A percentile compares a stretch with the other conserved stretches of the same genome.
Evolutionary conservation across 2,797 vertebrate species (phyloP).

Genomic region (Schizothorax lantsangensis): DNA sequence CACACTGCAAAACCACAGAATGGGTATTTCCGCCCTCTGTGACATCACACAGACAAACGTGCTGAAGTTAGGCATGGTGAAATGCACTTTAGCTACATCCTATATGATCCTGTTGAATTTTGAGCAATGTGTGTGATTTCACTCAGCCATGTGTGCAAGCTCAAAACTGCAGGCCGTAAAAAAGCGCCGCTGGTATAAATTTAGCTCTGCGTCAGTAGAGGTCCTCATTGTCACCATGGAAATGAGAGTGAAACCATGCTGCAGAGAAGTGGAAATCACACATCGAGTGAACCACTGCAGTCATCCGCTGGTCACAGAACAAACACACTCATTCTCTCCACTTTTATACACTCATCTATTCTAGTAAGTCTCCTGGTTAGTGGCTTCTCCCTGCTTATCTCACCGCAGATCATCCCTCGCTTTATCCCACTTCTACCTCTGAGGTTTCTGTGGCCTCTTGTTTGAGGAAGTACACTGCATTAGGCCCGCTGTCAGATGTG

Average conservation of each 20-base stretch:
- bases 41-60: constrained; percentile 6
- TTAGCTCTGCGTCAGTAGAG: constrained; percentile 44
- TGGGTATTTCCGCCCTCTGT: background rate
- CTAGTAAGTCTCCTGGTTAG: background rate
- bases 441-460: background rate
- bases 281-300: constrained; percentile 32
- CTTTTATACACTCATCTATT: background rate
- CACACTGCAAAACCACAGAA: background rate
- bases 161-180: constrained; percentile 28
- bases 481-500: background rate
- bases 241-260: constrained; percentile 53
- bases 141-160: background rate
- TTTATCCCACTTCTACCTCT: background rate
- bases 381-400: background rate
- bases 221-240: constrained; percentile 53
- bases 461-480: background rate
- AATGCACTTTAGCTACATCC: background rate
- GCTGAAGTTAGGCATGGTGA: background rate
- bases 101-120: background rate
- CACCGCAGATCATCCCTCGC: background rate
- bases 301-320: constrained; percentile 24
- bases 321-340: constrained; percentile 10
- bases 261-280: constrained; percentile 51
- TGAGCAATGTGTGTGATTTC: background rate
- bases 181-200: constrained; percentile 26